These are phyloP conservation scores for Cygnus buccinator DNA, from an alignment of 2,113 vertebrate species.

Conservation along the genomic window DNA sequence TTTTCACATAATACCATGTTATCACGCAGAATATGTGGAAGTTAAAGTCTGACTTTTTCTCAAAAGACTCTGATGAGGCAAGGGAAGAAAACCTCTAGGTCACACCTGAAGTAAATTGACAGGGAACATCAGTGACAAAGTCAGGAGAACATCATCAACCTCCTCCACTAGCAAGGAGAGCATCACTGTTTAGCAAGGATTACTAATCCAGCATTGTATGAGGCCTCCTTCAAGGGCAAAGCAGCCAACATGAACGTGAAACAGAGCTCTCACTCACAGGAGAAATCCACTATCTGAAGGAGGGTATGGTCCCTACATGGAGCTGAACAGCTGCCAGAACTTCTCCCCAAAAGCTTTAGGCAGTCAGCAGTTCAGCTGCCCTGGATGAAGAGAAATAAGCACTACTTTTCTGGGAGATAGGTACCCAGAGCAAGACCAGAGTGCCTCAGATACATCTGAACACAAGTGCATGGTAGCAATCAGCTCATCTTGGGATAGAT, in stretches of 20 bases:
- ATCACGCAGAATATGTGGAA: neutral
- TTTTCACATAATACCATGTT: neutral
- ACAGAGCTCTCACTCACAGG: neutral
- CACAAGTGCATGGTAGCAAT: neutral
- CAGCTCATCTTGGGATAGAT: neutral
- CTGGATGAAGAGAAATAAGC: neutral
- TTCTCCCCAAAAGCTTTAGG: neutral
- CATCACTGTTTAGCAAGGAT: neutral
- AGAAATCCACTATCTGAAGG: neutral
- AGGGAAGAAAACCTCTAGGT: neutral
- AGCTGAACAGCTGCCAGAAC: neutral
- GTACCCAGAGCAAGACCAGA: neutral
- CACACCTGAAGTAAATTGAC: neutral
- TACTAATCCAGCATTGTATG: neutral
- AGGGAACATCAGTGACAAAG: neutral
- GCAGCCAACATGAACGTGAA: neutral
- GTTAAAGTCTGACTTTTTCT: neutral
- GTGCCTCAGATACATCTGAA: neutral
- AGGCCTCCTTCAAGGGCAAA: fast-evolving
- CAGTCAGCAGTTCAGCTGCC: neutral
- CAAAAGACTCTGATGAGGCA: neutral
- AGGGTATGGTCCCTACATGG: neutral
- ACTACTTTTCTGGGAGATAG: neutral
- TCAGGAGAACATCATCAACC: neutral
- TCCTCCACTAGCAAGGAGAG: neutral